Base-by-base conservation (phyloP, 92 coral and sea anemone species). In the Parazoanthus darwini region DNA sequence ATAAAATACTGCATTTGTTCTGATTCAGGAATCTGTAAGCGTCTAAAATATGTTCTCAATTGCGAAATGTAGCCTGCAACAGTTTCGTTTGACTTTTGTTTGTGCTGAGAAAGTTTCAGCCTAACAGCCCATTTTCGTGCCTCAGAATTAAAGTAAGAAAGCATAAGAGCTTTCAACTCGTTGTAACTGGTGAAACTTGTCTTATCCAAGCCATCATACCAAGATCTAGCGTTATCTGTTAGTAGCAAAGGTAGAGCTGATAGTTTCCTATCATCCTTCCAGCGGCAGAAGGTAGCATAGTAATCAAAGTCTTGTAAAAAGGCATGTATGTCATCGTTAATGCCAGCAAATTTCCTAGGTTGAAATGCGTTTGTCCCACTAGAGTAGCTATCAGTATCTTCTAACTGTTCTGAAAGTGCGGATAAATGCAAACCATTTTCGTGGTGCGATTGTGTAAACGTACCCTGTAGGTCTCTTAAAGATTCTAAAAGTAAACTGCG, bases 191-290 rank as follows among this genome's bases (percentile, higher is more conserved):
- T 78, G 51, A 78, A 16, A 26, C 54, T 18, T 23, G 81, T 38
- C 51, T 42, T 78, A 23, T 78, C 63, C 46, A 78, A 78, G 29
- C 59, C 59, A 18, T 78, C 81, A 77, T 77, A 77, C 81, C 81
- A 77, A 44, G 81, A 77, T 77, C 81, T 78, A 44, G 65, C 63
- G n/a, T 77, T 44, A 44, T 44, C 63, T 42, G 63, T 44, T 1
- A 44, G 58, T 44, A 77, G 16, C 63, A 77, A 15, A 44, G 81
- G 81, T 29, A 78, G 51, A 42, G 81, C 59, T 0, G 36, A 43
- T 78, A 78, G 4, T 43, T 44, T 43, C 8, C 63, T 43, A 44
- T 20, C 81, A 43, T 78, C 65, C 46, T 78, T 78, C 81, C 37
- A 42, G 54, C 81, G 81, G 26, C 81, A 77, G 59, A 77, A 77